Evolutionary conservation across 2,113 vertebrate species (phyloP), one percentile per base, ranked within the genome.

Genomic region (Conger conger): DNA sequence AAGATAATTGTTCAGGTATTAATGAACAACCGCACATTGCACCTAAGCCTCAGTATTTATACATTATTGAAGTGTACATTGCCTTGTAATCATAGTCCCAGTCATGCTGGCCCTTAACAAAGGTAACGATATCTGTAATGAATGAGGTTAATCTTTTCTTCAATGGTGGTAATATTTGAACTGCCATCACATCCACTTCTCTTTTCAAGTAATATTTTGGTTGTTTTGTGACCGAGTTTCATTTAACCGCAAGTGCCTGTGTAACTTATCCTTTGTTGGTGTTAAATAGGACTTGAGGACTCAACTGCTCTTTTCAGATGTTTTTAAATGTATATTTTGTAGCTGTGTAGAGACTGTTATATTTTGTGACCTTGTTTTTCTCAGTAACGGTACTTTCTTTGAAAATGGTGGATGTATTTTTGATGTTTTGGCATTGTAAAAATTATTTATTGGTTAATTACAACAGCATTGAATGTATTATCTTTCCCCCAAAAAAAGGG

Each of bases 181-280:
- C 77, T 54, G 33, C 1, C n/a, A 73, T 73, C n/a, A 11, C 68
- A 33, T 33, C 9, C 35, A 17, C 45, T 78, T n/a, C 38, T 50
- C 37, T 16, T n/a, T 84, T 54, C 35, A 78, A 83, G 4, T 36
- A 33, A 13, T 8, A 13, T 36, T 79, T 40, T n/a, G 50, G n/a
- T 30, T 30, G 81, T 79, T 86, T 83, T 63, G 81, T 86, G 78
- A 17, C 79, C 45, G 86, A 82, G 86, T 83, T 36, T 89, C 92
- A 86, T 91, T 92, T 90, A 89, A 91, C 94, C 93, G 86, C 89
- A 95, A 96, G 95, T 96, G 95, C 95, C 95, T 95, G 86, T 50
- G 20, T 80, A n/a, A n/a, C n/a, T n/a, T n/a, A 91, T 87, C 45
- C 86, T 90, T 87, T 86, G 87, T 89, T 85, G 83, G 87, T 84